These are phyloP conservation scores for Cabera pusaria DNA, from an alignment of 2,888 invertebrate genomes.

Conservation along the genomic window DNA sequence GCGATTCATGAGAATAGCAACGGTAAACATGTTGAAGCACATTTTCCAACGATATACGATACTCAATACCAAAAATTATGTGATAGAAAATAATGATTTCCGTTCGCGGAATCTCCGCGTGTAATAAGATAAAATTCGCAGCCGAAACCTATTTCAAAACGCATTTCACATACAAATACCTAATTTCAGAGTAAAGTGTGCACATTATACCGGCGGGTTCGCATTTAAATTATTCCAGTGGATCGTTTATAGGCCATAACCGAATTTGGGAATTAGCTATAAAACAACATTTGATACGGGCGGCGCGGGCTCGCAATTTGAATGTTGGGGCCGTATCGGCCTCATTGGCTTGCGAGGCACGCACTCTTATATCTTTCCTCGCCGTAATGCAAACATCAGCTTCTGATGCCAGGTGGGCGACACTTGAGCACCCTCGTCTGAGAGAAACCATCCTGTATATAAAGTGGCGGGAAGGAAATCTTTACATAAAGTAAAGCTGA, in stretches of 20 bases:
- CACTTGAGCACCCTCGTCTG: slow-evolving; percentile 15
- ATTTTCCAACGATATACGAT: too few species aligned
- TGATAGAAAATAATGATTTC: slow-evolving; percentile 15
- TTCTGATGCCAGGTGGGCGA: slow-evolving; percentile 27
- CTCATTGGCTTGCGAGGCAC: slow-evolving; percentile 78
- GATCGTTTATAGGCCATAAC: slow-evolving; percentile 84
- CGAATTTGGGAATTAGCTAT: slow-evolving; percentile 84
- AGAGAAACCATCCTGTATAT: slow-evolving; percentile 5
- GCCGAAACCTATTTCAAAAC: slow-evolving; percentile 77
- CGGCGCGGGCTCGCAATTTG: slow-evolving; percentile 81
- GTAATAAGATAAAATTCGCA: slow-evolving; percentile 66
- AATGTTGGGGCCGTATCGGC: slow-evolving; percentile 75
- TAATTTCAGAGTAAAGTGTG: slow-evolving; percentile 80
- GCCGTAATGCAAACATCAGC: slow-evolving; percentile 39
- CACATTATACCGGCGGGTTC: slow-evolving; percentile 81
- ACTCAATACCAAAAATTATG: too few species aligned
- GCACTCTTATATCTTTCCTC: slow-evolving; percentile 60
- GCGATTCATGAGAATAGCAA: background rate
- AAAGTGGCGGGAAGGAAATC: slow-evolving; percentile 2
- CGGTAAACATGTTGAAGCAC: too few species aligned
- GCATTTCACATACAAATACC: slow-evolving; percentile 83
- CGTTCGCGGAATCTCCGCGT: slow-evolving; percentile 39
- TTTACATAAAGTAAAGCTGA: too few species aligned
- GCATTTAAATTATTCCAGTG: slow-evolving; percentile 83
- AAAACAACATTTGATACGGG: slow-evolving; percentile 84